phyloP scores from a whole-genome alignment of 2,797 vertebrate genomes.

The Microcaecilia unicolor region DNA sequence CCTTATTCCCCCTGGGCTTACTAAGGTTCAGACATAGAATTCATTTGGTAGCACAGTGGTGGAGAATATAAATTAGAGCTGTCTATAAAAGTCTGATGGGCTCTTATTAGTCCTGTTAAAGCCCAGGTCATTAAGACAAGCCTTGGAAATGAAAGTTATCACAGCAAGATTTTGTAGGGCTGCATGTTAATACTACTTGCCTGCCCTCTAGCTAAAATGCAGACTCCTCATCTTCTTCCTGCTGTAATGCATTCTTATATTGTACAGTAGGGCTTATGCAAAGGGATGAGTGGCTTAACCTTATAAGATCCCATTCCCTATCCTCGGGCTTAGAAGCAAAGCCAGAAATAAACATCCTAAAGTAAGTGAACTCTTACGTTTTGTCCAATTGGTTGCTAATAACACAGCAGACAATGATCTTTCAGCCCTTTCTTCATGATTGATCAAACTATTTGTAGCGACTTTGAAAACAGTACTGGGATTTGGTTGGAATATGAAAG shows the following conservation, averaged over 20 bases:
- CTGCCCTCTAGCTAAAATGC: no score
- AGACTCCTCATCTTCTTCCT: no score
- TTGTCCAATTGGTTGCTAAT: conserved; percentile 25
- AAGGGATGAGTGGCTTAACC: conserved; percentile 5
- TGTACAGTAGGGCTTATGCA: background rate
- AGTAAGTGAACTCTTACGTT: conserved; percentile 15
- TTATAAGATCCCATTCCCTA: conserved; percentile 14
- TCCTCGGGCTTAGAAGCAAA: background rate
- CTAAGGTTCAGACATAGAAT: no score
- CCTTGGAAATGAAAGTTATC: no score
- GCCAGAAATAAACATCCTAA: conserved; percentile 23
- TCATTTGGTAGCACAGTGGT: no score
- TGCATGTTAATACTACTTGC: no score
- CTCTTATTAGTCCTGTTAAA: no score
- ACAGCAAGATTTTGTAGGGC: no score
- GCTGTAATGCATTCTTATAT: background rate
- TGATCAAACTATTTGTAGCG: conserved; percentile 19
- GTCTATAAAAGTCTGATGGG: no score
- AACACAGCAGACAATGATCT: conserved; percentile 24
- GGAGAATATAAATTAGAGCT: no score
- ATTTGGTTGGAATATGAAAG: conserved; percentile 14
- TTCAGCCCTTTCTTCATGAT: conserved; percentile 35
- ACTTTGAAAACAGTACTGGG: conserved; percentile 22
- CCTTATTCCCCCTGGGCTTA: no score
- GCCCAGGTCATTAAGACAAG: no score